phyloP scores from a whole-genome alignment of 2,888 invertebrate species.

The Caenorhabditis afra region DNA sequence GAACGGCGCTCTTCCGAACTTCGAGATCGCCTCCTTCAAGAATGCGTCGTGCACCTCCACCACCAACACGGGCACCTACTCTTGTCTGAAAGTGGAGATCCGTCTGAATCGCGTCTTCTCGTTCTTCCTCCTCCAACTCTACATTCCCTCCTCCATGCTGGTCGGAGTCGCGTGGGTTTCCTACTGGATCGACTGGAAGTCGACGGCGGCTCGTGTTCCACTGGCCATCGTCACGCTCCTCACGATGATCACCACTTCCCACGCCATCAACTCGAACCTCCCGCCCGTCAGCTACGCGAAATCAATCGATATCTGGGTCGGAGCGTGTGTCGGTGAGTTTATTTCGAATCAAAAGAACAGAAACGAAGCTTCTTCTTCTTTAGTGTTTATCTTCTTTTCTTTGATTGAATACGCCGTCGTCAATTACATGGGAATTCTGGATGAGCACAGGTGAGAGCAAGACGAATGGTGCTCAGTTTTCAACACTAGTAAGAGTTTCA shows the following conservation, averaged over 20 bases:
- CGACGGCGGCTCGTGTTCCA: slow-evolving; percentile 80
- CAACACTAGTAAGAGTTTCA: slow-evolving; percentile 28
- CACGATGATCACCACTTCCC: slow-evolving; percentile 80
- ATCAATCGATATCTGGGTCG: slow-evolving; percentile 80
- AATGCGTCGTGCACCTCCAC: slow-evolving; percentile 96
- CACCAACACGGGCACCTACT: slow-evolving; percentile 88
- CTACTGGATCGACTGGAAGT: slow-evolving; percentile 81
- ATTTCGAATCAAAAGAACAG: slow-evolving; percentile 4
- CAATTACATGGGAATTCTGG: slow-evolving; percentile 80
- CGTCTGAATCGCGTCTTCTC: slow-evolving; percentile 80
- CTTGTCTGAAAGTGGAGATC: slow-evolving; percentile 78
- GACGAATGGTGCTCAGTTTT: neutral
- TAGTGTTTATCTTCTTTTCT: slow-evolving; percentile 79
- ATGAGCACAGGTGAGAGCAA: slow-evolving; percentile 73
- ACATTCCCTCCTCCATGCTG: slow-evolving; percentile 74
- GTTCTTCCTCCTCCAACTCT: slow-evolving; percentile 80
- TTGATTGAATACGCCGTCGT: slow-evolving; percentile 80
- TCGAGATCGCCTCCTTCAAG: slow-evolving; percentile 92
- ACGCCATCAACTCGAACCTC: slow-evolving; percentile 80
- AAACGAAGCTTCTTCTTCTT: slow-evolving; percentile 39
- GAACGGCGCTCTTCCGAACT: slow-evolving; percentile 88
- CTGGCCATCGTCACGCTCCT: slow-evolving; percentile 80
- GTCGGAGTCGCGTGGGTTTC: slow-evolving; percentile 78
- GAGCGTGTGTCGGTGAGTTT: slow-evolving; percentile 72
- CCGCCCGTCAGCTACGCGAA: slow-evolving; percentile 80